These are phyloP conservation scores for Todiramphus chloris DNA, from an alignment of 2,113 vertebrate genomes.

Conservation along the genomic window DNA sequence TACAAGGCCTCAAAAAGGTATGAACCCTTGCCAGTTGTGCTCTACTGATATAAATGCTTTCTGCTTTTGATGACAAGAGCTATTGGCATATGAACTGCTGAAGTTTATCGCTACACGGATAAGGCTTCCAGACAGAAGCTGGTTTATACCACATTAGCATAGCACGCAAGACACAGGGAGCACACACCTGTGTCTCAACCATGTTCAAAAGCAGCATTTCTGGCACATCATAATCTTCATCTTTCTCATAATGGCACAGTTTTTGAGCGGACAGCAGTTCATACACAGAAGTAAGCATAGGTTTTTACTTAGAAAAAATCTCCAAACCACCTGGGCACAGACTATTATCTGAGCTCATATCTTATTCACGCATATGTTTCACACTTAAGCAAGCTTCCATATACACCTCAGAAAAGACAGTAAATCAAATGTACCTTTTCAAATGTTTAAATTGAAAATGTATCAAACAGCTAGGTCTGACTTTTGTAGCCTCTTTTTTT, in stretches of 20 bases:
- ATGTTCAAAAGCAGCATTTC: not conserved
- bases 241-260: not conserved
- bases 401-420: not conserved
- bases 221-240: not conserved
- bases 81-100: not conserved
- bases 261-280: not conserved
- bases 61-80: not conserved
- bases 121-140: not conserved
- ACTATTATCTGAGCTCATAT: not conserved
- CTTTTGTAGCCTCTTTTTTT: not conserved
- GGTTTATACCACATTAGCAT: not conserved
- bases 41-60: not conserved
- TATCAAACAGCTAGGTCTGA: not conserved
- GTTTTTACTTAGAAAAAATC: not conserved
- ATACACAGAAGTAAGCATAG: not conserved
- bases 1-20: not conserved
- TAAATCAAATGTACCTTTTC: not conserved
- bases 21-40: not conserved
- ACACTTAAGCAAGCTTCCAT: not conserved
- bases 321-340: not conserved
- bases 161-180: not conserved
- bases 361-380: not conserved
- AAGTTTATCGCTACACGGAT: not conserved
- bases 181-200: not conserved
- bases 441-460: not conserved